Conservation (phyloP, 1,140 invertebrate genomes). For the Probaryconus sp. region DNA sequence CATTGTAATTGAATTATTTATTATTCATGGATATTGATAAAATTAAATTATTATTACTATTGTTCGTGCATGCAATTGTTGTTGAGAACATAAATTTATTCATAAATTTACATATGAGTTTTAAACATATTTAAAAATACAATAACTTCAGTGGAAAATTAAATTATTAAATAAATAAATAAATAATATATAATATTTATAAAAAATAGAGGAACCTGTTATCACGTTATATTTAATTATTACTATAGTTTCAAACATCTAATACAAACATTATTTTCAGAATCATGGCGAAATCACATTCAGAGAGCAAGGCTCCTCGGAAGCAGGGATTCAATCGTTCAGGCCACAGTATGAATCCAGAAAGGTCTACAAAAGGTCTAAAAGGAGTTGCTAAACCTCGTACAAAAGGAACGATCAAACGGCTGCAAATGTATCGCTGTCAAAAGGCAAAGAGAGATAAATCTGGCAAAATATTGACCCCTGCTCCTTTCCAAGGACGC, state of each 20-base stretch:
- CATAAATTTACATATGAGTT: too few species aligned
- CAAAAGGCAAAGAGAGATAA: conserved; percentile 96
- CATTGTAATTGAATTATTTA: too few species aligned
- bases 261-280: conserved; percentile 29
- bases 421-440: conserved; percentile 98
- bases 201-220: too few species aligned
- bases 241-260: neutral
- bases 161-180: too few species aligned
- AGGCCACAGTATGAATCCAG: conserved; percentile 93
- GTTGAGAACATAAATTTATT: too few species aligned
- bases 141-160: too few species aligned
- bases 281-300: conserved; percentile 84
- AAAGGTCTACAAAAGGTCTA: conserved; percentile 85
- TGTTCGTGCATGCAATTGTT: too few species aligned
- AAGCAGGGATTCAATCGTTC: conserved; percentile 88
- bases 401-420: conserved; percentile 95
- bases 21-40: too few species aligned
- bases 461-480: conserved; percentile 93
- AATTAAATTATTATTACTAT: too few species aligned
- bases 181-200: too few species aligned
- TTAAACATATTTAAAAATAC: too few species aligned
- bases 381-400: conserved; percentile 91
- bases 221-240: neutral
- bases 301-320: conserved; percentile 82
- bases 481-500: conserved; percentile 96